phyloP scores from a whole-genome alignment of 2,888 invertebrate genomes.

The Pimpla rufipes region DNA sequence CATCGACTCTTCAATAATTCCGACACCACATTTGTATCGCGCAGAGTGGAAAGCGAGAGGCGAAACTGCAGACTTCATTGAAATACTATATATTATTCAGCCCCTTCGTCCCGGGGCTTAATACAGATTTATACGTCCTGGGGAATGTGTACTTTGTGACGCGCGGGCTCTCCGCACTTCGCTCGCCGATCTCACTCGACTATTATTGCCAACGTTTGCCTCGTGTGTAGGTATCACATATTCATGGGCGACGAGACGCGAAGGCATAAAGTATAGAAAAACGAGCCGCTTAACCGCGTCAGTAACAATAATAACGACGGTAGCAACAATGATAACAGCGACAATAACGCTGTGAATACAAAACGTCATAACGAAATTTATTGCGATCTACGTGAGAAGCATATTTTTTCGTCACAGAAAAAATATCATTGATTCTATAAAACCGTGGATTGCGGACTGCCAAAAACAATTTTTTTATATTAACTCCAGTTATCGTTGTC shows the following conservation, averaged over 20 bases:
- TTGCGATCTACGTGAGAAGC: conserved; percentile 32
- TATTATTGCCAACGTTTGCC: conserved; percentile 12
- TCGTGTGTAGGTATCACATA: not conserved
- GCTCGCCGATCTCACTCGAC: not conserved
- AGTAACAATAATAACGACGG: too few species aligned
- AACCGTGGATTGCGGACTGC: too few species aligned
- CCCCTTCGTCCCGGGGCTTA: conserved; percentile 9
- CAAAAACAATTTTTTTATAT: too few species aligned
- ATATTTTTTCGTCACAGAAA: too few species aligned
- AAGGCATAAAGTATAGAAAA: not conserved
- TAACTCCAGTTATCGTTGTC: too few species aligned
- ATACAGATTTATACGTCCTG: not conserved
- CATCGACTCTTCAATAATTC: not conserved
- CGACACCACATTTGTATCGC: not conserved
- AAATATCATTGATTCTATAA: too few species aligned
- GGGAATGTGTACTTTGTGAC: not conserved
- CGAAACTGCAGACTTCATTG: not conserved
- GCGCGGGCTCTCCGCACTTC: not conserved
- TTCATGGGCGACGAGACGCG: conserved; percentile 13
- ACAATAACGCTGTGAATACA: conserved; percentile 3
- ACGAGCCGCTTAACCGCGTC: not conserved
- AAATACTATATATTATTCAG: conserved; percentile 4
- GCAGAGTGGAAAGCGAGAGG: not conserved
- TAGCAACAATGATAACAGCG: too few species aligned
- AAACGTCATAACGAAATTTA: not conserved